Base-by-base conservation (phyloP, 2,113 vertebrate species). In the Pterocles orientalis region DNA sequence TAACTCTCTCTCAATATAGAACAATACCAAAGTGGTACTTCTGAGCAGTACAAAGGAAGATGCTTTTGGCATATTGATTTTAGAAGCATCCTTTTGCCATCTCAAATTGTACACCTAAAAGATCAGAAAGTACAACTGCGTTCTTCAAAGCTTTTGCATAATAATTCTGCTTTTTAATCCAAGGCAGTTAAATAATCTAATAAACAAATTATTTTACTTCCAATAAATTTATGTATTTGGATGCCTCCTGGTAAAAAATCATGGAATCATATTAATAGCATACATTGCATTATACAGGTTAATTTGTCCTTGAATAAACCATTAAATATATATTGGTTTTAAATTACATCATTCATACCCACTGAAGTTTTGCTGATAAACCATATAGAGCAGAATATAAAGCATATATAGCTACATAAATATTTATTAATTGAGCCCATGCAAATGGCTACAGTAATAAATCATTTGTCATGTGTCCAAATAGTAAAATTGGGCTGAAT, bases 291-390 rank as follows among this genome's bases (percentile, higher is more conserved):
- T 66, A 68, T 28, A 45, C 41, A 47, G 39, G 34, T 78, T 88
- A 62, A 75, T 91, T 91, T 94, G 18, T 66, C 56, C 26, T 92
- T 81, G 43, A 86, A 62, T 26, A 91, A 21, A 43, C 24, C 20
- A 45, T 90, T 86, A 83, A 86, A 84, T 87, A 81, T 66, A 39
- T 86, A 58, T 88, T 78, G 60, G n/a, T 41, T 94, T 95, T 71
- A 79, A 93, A 85, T 90, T 3, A 34, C 33, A 75, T 81, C 33
- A 83, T 75, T 96, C 77, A 48, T 91, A 86, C 26, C 9, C 43
- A 75, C 14, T 56, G 64, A 88, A 60, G 31, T 88, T 88, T n/a
- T 92, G 48, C 68, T 86, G 86, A 95, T 92, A 89, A 95, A 86
- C 56, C 68, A 17, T 36, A 47, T 84, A 29, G 21, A 94, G 31